Base-by-base conservation (phyloP, 2,797 vertebrate genomes). In the Anabas testudineus region DNA sequence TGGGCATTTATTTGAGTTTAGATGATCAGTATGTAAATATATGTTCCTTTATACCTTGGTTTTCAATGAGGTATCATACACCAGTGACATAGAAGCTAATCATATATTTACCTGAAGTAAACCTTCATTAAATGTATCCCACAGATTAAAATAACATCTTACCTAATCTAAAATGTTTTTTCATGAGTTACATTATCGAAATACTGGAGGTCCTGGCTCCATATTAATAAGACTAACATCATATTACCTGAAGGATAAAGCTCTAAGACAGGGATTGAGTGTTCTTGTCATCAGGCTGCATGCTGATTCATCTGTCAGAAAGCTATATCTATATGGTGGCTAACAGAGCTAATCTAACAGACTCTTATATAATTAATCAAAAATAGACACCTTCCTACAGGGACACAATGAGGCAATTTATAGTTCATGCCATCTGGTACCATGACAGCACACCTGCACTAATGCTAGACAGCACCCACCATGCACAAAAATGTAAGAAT, bases 361-460 rank as follows among this genome's bases (percentile, higher is more conserved):
- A 80, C 82, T 74, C 68, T 70, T 76, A 60, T 77, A 83, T 85
- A 88, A 91, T 92, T 89, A 88, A 90, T 90, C 90, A 90, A 78
- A 83, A 70, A 28, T 16, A 76, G 82, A 80, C 83, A 66, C 84
- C 86, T 82, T 90, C 82, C 87, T 84, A 68, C 74, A 70, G 87
- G 85, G 81, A 81, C 87, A 85, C 86, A 87, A 87, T 81, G 72
- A 86, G 82, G 82, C 86, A 82, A 91, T 90, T 88, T 89, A 88
- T 84, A 86, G 85, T 86, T 88, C 84, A 74, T 5, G 52, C 86
- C 88, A 90, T 92, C 89, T 89, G 87, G 88, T 89, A 82, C 84
- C 78, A 83, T 80, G 87, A 87, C 87, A 87, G 85, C 86, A 72
- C 88, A 89, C 89, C 89, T 90, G 83, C 69, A 78, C 60, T 70